These are phyloP conservation scores for Thereva unica DNA, from an alignment of 2,888 invertebrate species.

Conservation along the genomic window DNA sequence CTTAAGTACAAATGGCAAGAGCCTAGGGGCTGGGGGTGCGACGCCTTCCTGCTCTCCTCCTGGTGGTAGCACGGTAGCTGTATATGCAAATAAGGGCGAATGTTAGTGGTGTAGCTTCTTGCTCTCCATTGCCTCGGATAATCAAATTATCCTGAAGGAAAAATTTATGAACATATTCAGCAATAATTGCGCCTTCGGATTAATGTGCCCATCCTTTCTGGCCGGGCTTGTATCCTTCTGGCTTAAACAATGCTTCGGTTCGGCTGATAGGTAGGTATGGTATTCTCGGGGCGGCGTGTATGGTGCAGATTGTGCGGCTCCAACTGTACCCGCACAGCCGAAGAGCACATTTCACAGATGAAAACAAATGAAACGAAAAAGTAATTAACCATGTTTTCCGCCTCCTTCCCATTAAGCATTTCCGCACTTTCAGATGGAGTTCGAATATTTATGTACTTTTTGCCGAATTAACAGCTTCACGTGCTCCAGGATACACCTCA, in stretches of 20 bases:
- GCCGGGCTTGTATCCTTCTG: not conserved
- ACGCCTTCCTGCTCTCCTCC: no score
- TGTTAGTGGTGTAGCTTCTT: not conserved
- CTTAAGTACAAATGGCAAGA: not conserved
- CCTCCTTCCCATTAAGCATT: slow-evolving; percentile 8
- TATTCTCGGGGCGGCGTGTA: no score
- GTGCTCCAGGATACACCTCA: no score
- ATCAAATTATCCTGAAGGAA: slow-evolving; percentile 25
- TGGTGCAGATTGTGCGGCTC: slow-evolving; percentile 9
- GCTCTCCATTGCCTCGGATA: slow-evolving; percentile 8
- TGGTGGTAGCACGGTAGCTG: no score
- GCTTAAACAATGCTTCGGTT: no score
- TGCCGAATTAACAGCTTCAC: no score
- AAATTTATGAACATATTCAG: slow-evolving; percentile 25
- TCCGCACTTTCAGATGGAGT: not conserved
- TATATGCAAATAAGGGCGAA: no score
- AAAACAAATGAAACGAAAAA: slow-evolving; percentile 28
- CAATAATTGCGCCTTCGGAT: slow-evolving; percentile 24
- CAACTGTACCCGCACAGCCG: not conserved
- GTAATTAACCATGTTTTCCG: slow-evolving; percentile 33
- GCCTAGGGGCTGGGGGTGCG: no score
- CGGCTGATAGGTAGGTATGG: no score
- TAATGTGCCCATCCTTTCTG: slow-evolving; percentile 1
- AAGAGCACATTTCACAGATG: not conserved
- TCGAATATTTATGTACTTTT: no score